These are phyloP conservation scores for Entomyzon cyanotis DNA, from an alignment of 2,113 vertebrate genomes.

Conservation along the genomic window DNA sequence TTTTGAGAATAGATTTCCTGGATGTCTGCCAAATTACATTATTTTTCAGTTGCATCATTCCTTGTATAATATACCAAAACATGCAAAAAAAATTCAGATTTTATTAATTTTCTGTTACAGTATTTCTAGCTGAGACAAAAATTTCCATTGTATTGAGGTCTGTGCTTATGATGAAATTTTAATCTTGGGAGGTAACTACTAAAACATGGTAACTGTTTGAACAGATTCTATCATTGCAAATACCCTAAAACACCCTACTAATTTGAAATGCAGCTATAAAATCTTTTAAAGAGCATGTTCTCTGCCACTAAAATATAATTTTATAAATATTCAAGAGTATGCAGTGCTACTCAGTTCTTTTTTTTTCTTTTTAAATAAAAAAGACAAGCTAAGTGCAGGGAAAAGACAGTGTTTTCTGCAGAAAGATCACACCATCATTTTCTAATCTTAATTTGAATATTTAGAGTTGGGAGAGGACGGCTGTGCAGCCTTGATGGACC, in stretches of 20 bases:
- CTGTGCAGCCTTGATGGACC: background rate
- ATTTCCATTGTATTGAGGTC: background rate
- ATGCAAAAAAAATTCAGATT: background rate
- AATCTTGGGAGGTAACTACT: background rate
- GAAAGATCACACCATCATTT: background rate
- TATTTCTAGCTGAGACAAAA: background rate
- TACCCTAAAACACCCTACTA: background rate
- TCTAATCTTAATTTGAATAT: background rate
- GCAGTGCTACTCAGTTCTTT: background rate
- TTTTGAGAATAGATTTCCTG: background rate
- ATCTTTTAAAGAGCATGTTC: background rate
- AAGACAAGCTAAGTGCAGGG: background rate
- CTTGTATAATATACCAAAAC: background rate
- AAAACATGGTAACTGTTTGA: background rate
- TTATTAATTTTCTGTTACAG: background rate
- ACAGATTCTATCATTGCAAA: background rate
- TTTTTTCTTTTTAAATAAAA: background rate
- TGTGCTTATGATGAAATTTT: background rate
- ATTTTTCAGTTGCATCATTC: background rate
- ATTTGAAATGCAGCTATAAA: constrained; percentile 1
- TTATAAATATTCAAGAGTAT: background rate
- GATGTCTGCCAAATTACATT: background rate
- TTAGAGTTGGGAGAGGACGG: background rate
- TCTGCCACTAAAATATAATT: background rate
- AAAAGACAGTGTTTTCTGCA: background rate